Conservation (phyloP, 2,888 invertebrate genomes). For the Lochmaea capreae region DNA sequence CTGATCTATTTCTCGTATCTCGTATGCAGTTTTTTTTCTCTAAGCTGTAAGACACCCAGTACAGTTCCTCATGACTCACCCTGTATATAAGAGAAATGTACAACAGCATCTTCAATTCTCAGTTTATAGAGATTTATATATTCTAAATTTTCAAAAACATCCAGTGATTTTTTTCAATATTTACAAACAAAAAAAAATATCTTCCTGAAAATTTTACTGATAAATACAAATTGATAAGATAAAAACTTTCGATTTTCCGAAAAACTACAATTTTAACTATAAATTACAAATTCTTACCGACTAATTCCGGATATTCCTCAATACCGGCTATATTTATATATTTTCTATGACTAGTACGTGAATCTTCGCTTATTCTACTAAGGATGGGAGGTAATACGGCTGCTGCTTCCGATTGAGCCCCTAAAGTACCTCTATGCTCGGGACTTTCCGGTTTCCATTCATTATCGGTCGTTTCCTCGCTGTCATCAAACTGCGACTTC, state of each 20-base stretch:
- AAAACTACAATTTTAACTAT: too few species aligned
- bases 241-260: too few species aligned
- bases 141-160: too few species aligned
- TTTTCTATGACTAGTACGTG: constrained; percentile 66
- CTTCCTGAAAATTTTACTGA: neutral
- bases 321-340: constrained; percentile 85
- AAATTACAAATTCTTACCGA: constrained; percentile 58
- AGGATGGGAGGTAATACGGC: constrained; percentile 58
- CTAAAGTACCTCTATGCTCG: constrained; percentile 66
- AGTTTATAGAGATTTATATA: too few species aligned
- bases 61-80: too few species aligned
- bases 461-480: constrained; percentile 93
- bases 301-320: constrained; percentile 78
- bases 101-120: too few species aligned
- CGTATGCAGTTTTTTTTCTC: too few species aligned
- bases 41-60: too few species aligned
- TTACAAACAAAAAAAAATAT: too few species aligned
- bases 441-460: constrained; percentile 91
- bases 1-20: too few species aligned
- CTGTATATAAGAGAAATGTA: too few species aligned
- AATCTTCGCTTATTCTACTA: constrained; percentile 69
- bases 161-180: too few species aligned
- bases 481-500: constrained; percentile 97
- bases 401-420: constrained; percentile 61
- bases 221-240: neutral